Evolutionary conservation across 2,113 vertebrate genomes (phyloP).

Genomic region (Plestiodon gilberti): DNA sequence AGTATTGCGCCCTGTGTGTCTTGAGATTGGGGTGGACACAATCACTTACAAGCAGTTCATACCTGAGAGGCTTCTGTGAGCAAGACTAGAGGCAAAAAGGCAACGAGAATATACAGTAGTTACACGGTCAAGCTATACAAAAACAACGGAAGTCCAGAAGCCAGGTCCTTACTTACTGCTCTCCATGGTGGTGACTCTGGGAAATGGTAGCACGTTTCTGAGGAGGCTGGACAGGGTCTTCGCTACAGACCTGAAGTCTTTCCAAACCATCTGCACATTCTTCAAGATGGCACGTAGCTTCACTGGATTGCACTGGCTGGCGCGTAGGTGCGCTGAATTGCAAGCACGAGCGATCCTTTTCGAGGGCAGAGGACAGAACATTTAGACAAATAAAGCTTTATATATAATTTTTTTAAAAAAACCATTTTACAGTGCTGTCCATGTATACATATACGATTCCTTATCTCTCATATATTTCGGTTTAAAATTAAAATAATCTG

Average conservation of each 20-base stretch:
- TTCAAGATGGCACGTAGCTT: background rate
- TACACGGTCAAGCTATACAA: accelerated
- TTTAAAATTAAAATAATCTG: background rate
- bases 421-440: too few species aligned
- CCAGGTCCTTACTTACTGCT: conserved; percentile 29
- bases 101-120: background rate
- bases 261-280: background rate
- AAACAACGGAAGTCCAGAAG: background rate
- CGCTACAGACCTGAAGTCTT: background rate
- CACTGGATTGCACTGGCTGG: conserved; percentile 17
- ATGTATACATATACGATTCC: background rate
- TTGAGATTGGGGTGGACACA: too few species aligned
- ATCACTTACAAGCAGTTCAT: background rate
- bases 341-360: conserved; percentile 27
- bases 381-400: background rate
- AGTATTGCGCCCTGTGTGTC: too few species aligned
- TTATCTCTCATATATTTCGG: background rate
- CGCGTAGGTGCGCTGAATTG: background rate
- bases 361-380: conserved; percentile 12
- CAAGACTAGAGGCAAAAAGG: too few species aligned
- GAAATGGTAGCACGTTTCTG: background rate
- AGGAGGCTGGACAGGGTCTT: background rate
- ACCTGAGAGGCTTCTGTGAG: too few species aligned
- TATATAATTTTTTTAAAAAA: background rate
- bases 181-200: background rate